Percentiles rank a stretch among this genome's conserved stretches.
These are phyloP conservation scores for Ailurus styani DNA, from an alignment of 2,113 vertebrate genomes.

Conservation along the genomic window DNA sequence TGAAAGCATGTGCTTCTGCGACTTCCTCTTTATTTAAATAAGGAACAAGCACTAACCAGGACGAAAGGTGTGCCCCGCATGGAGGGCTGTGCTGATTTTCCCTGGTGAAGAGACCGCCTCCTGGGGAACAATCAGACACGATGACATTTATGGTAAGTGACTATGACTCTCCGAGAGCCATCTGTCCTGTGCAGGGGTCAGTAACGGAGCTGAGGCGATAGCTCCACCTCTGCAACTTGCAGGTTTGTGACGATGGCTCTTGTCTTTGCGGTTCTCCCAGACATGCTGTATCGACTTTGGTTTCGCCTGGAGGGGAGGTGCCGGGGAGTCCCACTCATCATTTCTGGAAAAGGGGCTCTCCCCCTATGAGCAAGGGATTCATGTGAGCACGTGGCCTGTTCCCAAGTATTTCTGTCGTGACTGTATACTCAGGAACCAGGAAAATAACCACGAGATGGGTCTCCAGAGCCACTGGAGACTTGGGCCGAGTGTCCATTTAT, in stretches of 20 bases:
- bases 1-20: not conserved
- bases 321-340: not conserved
- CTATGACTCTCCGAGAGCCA: not conserved
- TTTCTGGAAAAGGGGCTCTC: not conserved
- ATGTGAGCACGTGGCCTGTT: no score
- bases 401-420: not conserved
- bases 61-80: not conserved
- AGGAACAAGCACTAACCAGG: not conserved
- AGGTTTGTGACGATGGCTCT: not conserved
- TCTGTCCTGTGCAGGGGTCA: not conserved
- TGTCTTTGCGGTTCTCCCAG: not conserved
- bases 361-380: not conserved
- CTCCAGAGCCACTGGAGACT: not conserved
- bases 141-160: no score
- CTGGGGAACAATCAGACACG: not conserved
- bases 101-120: not conserved
- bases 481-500: not conserved
- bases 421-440: not conserved
- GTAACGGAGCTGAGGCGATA: not conserved
- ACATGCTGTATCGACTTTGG: rapidly evolving
- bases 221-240: no score
- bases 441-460: not conserved
- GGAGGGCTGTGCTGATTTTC: not conserved
- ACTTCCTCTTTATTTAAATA: not conserved
- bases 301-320: not conserved